phyloP scores from a whole-genome alignment of 2,888 invertebrate species.

The Lasius fuliginosus region DNA sequence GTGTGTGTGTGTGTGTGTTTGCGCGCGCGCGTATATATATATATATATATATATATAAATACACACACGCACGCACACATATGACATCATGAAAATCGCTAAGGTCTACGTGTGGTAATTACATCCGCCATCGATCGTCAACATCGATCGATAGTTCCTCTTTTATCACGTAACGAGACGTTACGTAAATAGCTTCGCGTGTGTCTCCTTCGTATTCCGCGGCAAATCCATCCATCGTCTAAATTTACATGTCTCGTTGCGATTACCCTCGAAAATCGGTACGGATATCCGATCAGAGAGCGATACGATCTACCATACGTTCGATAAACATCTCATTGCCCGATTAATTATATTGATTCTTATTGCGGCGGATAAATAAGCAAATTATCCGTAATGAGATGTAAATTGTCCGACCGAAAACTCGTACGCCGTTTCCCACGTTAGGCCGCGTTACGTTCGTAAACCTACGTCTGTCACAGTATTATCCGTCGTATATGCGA shows the following conservation, averaged over 20 bases:
- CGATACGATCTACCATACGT: not conserved
- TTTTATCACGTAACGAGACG: conserved; percentile 48
- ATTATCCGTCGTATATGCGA: not conserved
- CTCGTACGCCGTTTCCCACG: not conserved
- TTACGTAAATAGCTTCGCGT: conserved; percentile 42
- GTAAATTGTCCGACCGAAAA: not conserved
- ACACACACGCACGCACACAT: not conserved
- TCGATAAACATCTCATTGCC: conserved; percentile 14
- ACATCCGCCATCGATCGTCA: conserved; percentile 55
- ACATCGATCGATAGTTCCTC: conserved; percentile 49
- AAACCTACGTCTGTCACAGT: not conserved
- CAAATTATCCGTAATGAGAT: not conserved
- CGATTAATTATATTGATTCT: conserved; percentile 22
- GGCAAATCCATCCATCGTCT: conserved; percentile 13
- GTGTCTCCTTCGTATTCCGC: conserved; percentile 28
- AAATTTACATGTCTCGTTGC: conserved; percentile 18
- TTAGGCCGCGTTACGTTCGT: not conserved
- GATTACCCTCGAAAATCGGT: conserved; percentile 19
- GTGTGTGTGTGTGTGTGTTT: too few species aligned
- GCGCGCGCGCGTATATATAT: too few species aligned
- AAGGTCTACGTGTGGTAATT: conserved; percentile 39
- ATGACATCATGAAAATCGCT: conserved; percentile 16
- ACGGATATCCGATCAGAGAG: not conserved
- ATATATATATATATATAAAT: not conserved
- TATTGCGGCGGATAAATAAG: not conserved